These are phyloP conservation scores for Hirtodrosophila duncani DNA, from an alignment of 2,888 invertebrate genomes.

Conservation along the genomic window DNA sequence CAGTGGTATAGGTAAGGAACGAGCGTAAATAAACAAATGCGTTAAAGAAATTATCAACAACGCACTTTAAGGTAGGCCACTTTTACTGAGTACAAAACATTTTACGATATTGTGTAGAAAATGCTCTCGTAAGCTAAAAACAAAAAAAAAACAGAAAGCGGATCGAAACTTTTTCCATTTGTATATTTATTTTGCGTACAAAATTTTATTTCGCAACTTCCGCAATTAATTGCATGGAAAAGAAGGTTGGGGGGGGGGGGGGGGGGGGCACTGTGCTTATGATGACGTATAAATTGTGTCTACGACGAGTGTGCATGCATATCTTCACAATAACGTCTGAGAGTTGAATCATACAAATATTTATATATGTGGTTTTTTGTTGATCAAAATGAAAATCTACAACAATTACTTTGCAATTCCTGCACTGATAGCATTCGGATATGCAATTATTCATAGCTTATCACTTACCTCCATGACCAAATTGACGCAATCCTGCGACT, in stretches of 20 bases:
- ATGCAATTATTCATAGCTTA: slow-evolving; percentile 17
- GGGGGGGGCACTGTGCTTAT: not conserved
- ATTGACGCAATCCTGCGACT: slow-evolving; percentile 95
- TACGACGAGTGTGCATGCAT: slow-evolving; percentile 37
- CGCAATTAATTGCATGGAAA: slow-evolving; percentile 60
- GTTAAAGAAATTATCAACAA: slow-evolving; percentile 14
- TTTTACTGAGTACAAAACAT: too few relatives aligned
- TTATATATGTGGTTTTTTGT: too few relatives aligned
- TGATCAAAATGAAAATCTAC: too few relatives aligned
- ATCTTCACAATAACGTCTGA: slow-evolving; percentile 1
- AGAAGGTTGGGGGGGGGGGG: not conserved
- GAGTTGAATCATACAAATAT: slow-evolving; percentile 28
- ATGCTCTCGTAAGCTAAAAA: too few relatives aligned
- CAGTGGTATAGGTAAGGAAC: too few relatives aligned
- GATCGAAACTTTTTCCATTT: not conserved
- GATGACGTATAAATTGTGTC: slow-evolving; percentile 42
- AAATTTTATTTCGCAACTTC: slow-evolving; percentile 53
- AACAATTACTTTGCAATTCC: slow-evolving; percentile 8
- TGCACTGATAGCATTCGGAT: not conserved
- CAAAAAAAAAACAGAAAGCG: too few relatives aligned
- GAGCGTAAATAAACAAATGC: slow-evolving; percentile 17
- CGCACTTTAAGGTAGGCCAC: too few relatives aligned
- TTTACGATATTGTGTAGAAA: too few relatives aligned
- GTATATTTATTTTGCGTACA: slow-evolving; percentile 37
- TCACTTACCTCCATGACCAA: slow-evolving; percentile 97